These are phyloP conservation scores for Taxidea taxus DNA, from an alignment of 2,113 vertebrate genomes.

Conservation along the genomic window DNA sequence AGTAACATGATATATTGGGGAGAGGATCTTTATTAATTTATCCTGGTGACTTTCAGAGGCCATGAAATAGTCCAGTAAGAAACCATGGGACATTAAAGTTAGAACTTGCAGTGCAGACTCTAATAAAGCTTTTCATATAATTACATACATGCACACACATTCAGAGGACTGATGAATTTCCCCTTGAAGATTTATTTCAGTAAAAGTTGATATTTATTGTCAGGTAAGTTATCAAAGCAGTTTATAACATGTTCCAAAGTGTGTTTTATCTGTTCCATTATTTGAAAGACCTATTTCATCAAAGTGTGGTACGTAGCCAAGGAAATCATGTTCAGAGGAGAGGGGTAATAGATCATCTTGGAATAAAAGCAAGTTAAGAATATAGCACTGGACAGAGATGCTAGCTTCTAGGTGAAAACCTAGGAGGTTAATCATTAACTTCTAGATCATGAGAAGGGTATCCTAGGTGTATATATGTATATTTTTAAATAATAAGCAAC, in stretches of 20 bases:
- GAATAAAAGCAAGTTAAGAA: background rate
- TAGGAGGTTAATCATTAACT: background rate
- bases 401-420: background rate
- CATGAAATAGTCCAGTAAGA: background rate
- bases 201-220: slow-evolving; percentile 31
- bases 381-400: background rate
- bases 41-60: background rate
- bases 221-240: background rate
- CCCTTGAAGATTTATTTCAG: background rate
- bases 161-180: background rate
- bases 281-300: background rate
- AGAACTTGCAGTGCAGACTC: background rate
- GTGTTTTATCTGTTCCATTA: background rate
- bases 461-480: no score
- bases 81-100: background rate
- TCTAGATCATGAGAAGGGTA: background rate
- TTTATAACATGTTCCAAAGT: background rate
- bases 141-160: background rate
- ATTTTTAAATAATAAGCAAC: no score
- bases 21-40: background rate
- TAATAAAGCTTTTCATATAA: slow-evolving; percentile 19
- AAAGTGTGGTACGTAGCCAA: background rate
- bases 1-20: background rate
- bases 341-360: background rate
- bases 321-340: background rate